Evolutionary conservation across 2,888 invertebrate species (phyloP).

Genomic region (Autographa pulchrina): DNA sequence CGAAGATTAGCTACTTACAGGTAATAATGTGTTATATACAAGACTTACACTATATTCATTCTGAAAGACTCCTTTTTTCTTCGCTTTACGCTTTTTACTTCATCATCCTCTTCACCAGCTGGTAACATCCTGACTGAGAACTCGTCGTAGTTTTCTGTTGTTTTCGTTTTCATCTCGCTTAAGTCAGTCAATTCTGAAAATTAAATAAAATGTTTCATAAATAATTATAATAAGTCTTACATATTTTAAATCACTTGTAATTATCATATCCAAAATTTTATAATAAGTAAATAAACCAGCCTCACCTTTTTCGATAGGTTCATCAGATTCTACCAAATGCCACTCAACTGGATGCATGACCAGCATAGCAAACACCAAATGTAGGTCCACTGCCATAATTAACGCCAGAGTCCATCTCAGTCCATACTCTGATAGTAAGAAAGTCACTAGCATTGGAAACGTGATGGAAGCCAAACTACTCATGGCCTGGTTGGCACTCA

Average conservation of each 20-base stretch:
- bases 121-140: constrained; percentile 80
- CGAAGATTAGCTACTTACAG: background rate
- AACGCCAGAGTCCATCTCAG: constrained; percentile 92
- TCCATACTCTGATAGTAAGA: constrained; percentile 90
- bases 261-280: too few species aligned
- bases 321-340: constrained; percentile 87
- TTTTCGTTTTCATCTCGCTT: constrained; percentile 55
- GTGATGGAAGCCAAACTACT: constrained; percentile 92
- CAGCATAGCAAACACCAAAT: constrained; percentile 91
- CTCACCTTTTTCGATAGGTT: constrained; percentile 59
- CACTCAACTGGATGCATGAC: constrained; percentile 93
- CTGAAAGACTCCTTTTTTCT: constrained; percentile 76
- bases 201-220: background rate
- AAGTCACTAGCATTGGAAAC: constrained; percentile 91
- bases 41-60: constrained; percentile 83
- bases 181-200: constrained; percentile 42
- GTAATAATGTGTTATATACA: background rate
- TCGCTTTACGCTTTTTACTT: constrained; percentile 63
- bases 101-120: constrained; percentile 72
- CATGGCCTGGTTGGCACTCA: constrained; percentile 93
- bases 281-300: background rate
- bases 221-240: too few species aligned
- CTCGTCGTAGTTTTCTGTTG: constrained; percentile 74
- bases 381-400: constrained; percentile 91
- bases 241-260: too few species aligned